Base-by-base conservation (phyloP, 2,888 invertebrate genomes). In the Pristionchus arcanus region DNA sequence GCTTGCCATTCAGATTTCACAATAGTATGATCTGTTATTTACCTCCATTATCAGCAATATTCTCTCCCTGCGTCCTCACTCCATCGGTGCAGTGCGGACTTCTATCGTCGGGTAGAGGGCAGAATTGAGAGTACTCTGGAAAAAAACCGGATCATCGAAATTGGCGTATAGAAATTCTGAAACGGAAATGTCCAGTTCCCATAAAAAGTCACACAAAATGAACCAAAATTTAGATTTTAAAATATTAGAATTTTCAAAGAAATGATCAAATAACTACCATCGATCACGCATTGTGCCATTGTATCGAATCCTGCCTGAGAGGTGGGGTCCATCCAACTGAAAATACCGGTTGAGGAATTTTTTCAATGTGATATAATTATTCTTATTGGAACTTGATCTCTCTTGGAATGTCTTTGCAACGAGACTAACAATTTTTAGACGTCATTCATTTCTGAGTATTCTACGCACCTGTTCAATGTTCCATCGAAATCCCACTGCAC, bases 41-140 rank as follows among this genome's bases (percentile, higher is more conserved):
- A 90, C 93, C 93, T 81, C 96, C 96, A 92, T 96, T 96, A 93
- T 96, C 96, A 5, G 96, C 96, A 90, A 96, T 96, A 92, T 96
- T 96, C 93, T 96, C 96, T 49, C 96, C 96, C 55, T 96, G 95
- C 3, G 96, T 96, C 71, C 95, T 95, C 1, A 95, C 93, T 1
- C 96, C 96, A 92, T 96, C 96, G 25, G 96, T 91, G 89, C 94
- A 93, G 28, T 92, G 91, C 21, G 92, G 92, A 21, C 81, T 86
- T 84, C 91, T 91, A 84, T 92, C 42, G 19, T 89, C 90, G 37
- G 90, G 83, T 66, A 93, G 91, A 42, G 93, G 93, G 71, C 93
- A 94, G 91, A 93, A 94, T 7, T 71, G 42, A 87, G 68, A 86
- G 91, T 94, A 94, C 81, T 94, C 93, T 91, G 53, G 16, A 71